Base-by-base conservation (phyloP, 2,888 invertebrate genomes). In the Troides aeacus region DNA sequence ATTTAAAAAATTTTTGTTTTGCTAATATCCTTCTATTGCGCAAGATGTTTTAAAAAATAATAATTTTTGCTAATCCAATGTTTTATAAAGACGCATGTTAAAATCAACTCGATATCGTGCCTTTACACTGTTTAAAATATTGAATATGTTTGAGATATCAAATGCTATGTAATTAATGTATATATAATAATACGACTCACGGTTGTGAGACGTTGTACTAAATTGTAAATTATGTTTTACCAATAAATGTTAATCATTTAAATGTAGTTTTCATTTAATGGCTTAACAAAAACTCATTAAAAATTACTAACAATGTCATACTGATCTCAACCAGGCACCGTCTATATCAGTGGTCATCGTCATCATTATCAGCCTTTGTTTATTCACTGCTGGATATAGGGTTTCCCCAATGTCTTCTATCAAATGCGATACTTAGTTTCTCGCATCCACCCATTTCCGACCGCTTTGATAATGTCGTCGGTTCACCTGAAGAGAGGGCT, bases 221-320 rank as follows among this genome's bases (percentile, higher is more conserved):
- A 84, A 84, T 78, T 89, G 90, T 89, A 90, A 85, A 89, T 88
- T 87, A 86, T 64, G 56, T 81, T 86, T 89, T 87, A 81, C 78
- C 74, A 90, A 81, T 89, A 90, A 88, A 88, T 74, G 75, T 79
- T 83, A 81, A 82, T 79, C 76, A 70, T 69, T 66, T 71, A 21
- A n/a, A 72, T 72, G 74, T 74, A 77, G 71, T 77, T 75, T 72
- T 53, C 6, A 7, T 53, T n/a, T 53, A 12, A 15, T 46, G 46
- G n/a, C n/a, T 6, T 53, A 7, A n/a, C 5, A 53, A 53, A 53
- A 53, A 18, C 18, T 4, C 6, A 7, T 53, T 53, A 53, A 18
- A 17, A 17, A 50, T 50, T 17, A 50, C 10, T 10, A 39, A 39
- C 39, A 39, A 8, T 39, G 6, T 8, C 39, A 1, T 1, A 39